A percentile compares a stretch with the other conserved stretches of the same genome.
Conservation (phyloP, 2,888 invertebrate species). For the Noctua comes region DNA sequence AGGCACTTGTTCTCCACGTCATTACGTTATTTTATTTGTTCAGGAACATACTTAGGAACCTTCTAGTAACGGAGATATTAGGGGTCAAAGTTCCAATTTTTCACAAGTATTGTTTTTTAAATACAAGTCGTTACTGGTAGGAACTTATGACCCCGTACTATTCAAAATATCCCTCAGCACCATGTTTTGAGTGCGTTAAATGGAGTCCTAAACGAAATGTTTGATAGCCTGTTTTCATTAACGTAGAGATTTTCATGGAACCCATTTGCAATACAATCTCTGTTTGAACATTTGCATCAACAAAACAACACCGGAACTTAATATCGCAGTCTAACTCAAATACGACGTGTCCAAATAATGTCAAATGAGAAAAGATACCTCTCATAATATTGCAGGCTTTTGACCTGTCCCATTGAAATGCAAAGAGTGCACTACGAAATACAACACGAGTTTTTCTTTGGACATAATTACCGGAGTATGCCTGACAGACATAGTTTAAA, state of each 20-base stretch:
- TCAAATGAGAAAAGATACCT: background rate
- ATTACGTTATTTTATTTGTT: too few species aligned
- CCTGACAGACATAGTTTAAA: slow-evolving; percentile 84
- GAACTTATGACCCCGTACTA: too few species aligned
- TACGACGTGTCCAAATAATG: background rate
- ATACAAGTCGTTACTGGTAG: too few species aligned
- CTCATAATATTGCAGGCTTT: slow-evolving; percentile 1
- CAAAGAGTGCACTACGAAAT: slow-evolving; percentile 54
- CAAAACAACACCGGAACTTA: background rate
- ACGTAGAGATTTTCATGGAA: background rate
- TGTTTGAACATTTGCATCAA: background rate
- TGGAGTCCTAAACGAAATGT: too few species aligned
- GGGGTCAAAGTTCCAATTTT: too few species aligned
- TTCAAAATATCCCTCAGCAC: too few species aligned
- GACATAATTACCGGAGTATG: slow-evolving; percentile 69
- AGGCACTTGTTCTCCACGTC: too few species aligned
- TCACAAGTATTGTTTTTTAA: too few species aligned
- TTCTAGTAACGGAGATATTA: too few species aligned
- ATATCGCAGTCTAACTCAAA: background rate
- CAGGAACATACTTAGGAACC: too few species aligned
- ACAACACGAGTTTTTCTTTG: slow-evolving; percentile 63
- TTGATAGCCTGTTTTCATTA: background rate
- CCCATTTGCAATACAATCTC: background rate
- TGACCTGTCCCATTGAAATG: slow-evolving; percentile 44
- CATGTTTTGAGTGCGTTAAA: too few species aligned